Base-by-base conservation (phyloP, 2,797 vertebrate genomes). In the Xiphorhynchus erythropygius region DNA sequence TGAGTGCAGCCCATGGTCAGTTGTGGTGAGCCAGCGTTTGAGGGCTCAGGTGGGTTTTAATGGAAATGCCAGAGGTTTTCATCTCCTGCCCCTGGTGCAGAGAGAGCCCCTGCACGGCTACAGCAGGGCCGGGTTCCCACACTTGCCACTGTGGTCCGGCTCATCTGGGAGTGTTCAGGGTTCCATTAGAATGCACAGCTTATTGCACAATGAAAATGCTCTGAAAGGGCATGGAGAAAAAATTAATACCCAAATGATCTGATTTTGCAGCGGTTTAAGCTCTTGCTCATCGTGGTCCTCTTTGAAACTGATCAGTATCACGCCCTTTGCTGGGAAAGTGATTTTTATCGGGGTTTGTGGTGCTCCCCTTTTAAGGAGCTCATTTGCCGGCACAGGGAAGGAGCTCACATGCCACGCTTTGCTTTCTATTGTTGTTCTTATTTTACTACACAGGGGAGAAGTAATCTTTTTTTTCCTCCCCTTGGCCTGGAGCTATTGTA, bases 401-500 rank as follows among this genome's bases (percentile, higher is more conserved):
- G 94, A 65, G 32, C 96, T 94, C 90, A 62, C 88, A 60, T 7
- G 62, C 78, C 93, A 88, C 44, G 73, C 63, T 90, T 74, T 84
- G 84, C 91, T 85, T 71, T 84, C 89, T 37, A 93, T 93, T 75
- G 81, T 89, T 82, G 81, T 89, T 96, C 81, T 95, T 93, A 89
- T 96, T 94, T 92, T 83, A 81, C 95, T 77, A 92, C 84, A 73
- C 83, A 56, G 81, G 84, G 88, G 93, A 94, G 90, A 94, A 97
- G 94, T 93, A 96, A 95, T 95, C 94, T 94, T 93, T 95, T 90
- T 84, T 89, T 57, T 55, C 81, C 95, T 93, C 96, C 96, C 95
- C 96, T 96, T 93, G 97, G 97, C 98, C 97, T 95, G 62, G 93
- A 98, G 98, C 98, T 97, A 98, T 98, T 98, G 97, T 98, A 97